Conservation (phyloP, 2,888 invertebrate species). For the Erannis defoliaria region DNA sequence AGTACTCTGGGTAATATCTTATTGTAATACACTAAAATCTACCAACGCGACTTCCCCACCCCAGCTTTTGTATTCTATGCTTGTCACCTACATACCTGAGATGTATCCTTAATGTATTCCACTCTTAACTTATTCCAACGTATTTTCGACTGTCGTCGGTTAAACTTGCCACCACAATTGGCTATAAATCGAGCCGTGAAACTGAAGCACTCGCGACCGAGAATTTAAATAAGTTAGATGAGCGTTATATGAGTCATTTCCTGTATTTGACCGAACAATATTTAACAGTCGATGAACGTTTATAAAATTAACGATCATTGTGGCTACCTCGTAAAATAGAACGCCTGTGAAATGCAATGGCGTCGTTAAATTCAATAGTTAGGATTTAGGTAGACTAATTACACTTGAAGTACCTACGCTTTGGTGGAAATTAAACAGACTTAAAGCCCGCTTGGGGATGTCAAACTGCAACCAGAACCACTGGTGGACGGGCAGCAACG, state of each 20-base stretch:
- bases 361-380: constrained; percentile 21
- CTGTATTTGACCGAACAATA: constrained; percentile 34
- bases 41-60: constrained; percentile 23
- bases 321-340: constrained; percentile 25
- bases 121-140: constrained; percentile 53
- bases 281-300: constrained; percentile 28
- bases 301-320: constrained; percentile 31
- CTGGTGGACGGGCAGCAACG: too few species aligned
- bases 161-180: constrained; percentile 49
- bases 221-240: constrained; percentile 39
- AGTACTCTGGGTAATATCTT: too few species aligned
- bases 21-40: constrained; percentile 1
- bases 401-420: constrained; percentile 1
- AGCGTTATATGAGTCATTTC: constrained; percentile 40
- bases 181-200: constrained; percentile 41
- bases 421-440: not conserved
- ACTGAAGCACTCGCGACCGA: constrained; percentile 37
- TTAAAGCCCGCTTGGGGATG: too few species aligned
- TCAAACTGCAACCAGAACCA: too few species aligned
- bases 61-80: constrained; percentile 67
- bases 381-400: constrained; percentile 7
- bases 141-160: constrained; percentile 59
- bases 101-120: constrained; percentile 58
- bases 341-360: constrained; percentile 23
- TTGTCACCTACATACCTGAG: constrained; percentile 63